Percentiles rank a stretch among this genome's conserved stretches.
Evolutionary conservation across 2,113 vertebrate genomes (phyloP).

Genomic region (Lamprologus ornatipinnis): DNA sequence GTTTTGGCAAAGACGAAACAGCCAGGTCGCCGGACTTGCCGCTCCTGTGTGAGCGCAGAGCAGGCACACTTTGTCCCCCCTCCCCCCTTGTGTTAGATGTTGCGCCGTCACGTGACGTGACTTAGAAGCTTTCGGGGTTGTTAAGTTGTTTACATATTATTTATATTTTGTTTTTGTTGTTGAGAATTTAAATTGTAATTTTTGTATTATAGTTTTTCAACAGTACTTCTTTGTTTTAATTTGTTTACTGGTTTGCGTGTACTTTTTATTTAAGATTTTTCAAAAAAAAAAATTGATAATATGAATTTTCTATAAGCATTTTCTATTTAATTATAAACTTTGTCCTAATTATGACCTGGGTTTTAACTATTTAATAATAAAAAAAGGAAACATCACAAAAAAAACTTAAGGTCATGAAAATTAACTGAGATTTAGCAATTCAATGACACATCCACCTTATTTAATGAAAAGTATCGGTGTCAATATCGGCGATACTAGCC

Average conservation of each 20-base stretch:
- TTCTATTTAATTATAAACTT: neutral
- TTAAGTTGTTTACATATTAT: neutral
- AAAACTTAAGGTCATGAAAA: neutral
- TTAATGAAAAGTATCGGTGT: neutral
- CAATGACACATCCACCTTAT: neutral
- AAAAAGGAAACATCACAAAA: neutral
- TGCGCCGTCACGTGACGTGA: no score
- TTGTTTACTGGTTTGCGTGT: neutral
- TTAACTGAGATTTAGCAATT: neutral
- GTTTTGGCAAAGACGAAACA: neutral
- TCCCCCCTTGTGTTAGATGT: neutral
- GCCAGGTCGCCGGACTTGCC: neutral
- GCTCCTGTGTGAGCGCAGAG: neutral
- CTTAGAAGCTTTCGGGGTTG: neutral
- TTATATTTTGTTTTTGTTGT: neutral
- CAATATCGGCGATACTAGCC: accelerated
- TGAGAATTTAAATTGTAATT: neutral
- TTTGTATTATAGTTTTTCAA: neutral
- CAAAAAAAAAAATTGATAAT: accelerated
- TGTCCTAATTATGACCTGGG: neutral
- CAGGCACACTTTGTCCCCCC: neutral
- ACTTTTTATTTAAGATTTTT: neutral
- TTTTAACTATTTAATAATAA: neutral
- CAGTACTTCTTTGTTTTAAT: neutral
- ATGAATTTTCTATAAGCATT: neutral